A percentile compares a stretch with the other conserved stretches of the same genome.
These are phyloP conservation scores for Scaptomyza tumidula DNA, from an alignment of 2,888 invertebrate genomes.

Conservation along the genomic window DNA sequence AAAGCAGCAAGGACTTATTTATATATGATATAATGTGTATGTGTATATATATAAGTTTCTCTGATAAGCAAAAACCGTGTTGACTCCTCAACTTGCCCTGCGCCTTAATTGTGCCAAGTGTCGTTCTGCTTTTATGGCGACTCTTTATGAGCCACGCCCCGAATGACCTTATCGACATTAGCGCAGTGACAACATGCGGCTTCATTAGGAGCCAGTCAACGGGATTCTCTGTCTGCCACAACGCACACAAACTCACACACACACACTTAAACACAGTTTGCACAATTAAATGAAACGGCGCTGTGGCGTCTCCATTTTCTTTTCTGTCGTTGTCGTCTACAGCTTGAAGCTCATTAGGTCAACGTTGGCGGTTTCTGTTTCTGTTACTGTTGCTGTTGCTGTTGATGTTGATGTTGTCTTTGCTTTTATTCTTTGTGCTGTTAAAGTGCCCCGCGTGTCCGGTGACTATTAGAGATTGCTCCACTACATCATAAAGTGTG, in stretches of 20 bases:
- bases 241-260: no score
- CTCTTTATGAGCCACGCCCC: slow-evolving; percentile 63
- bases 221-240: slow-evolving; percentile 25
- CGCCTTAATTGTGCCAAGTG: slow-evolving; percentile 29
- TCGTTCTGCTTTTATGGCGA: slow-evolving; percentile 57
- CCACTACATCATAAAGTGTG: slow-evolving; percentile 34
- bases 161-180: slow-evolving; percentile 71
- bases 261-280: slow-evolving; percentile 37
- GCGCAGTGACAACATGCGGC: slow-evolving; percentile 52
- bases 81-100: slow-evolving; percentile 7
- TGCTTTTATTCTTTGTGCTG: slow-evolving; percentile 53
- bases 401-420: slow-evolving; percentile 24
- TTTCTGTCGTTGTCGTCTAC: slow-evolving; percentile 37
- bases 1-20: slow-evolving; percentile 21
- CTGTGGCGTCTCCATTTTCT: slow-evolving; percentile 72
- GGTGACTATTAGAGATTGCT: slow-evolving; percentile 18
- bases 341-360: slow-evolving; percentile 71
- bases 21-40: slow-evolving; percentile 16
- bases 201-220: slow-evolving; percentile 60
- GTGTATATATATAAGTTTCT: slow-evolving; percentile 5
- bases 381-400: slow-evolving; percentile 12
- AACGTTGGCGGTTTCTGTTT: slow-evolving; percentile 22
- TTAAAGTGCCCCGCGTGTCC: slow-evolving; percentile 35
- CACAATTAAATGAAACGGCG: slow-evolving; percentile 65
- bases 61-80: slow-evolving; percentile 55